Evolutionary conservation across 1,140 invertebrate genomes (phyloP).

Genomic region (Archivesica marissinica): DNA sequence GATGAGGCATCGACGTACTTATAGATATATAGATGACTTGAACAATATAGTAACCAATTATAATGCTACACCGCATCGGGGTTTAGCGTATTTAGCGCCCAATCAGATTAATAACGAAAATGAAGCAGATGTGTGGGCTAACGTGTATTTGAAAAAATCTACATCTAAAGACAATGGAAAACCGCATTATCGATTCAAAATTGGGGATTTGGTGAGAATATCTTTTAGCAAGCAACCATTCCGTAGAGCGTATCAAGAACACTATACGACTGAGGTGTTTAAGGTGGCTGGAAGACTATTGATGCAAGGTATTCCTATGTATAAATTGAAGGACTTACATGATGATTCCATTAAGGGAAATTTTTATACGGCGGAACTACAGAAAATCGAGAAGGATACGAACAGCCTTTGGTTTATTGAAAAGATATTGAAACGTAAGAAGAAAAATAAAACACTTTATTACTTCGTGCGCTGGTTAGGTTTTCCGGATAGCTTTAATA

Average conservation of each 20-base stretch:
- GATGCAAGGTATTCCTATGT: too few species aligned
- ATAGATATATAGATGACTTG: slow-evolving; percentile 7
- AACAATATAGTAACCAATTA: slow-evolving; percentile 1
- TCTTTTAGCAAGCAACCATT: slow-evolving; percentile 26
- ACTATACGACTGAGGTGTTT: too few species aligned
- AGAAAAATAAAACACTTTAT: background rate
- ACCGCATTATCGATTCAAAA: slow-evolving; percentile 34
- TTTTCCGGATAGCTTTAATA: slow-evolving; percentile 28
- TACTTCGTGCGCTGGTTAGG: background rate
- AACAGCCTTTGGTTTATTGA: slow-evolving; percentile 23
- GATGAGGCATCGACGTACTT: slow-evolving; percentile 6
- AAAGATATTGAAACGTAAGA: slow-evolving; percentile 19
- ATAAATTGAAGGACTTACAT: background rate
- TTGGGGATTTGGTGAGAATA: slow-evolving; percentile 52
- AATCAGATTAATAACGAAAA: background rate
- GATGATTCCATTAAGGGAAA: slow-evolving; percentile 35
- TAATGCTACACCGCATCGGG: background rate
- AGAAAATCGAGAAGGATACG: slow-evolving; percentile 29
- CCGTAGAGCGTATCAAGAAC: too few species aligned
- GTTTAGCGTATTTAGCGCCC: background rate
- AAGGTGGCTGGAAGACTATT: too few species aligned
- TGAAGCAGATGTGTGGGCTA: slow-evolving; percentile 15
- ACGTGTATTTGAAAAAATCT: background rate
- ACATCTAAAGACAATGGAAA: too few species aligned
- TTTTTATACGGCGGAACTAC: slow-evolving; percentile 30